Percentiles rank a stretch among this genome's conserved stretches.
Conservation (phyloP, 2,113 vertebrate species). For the Carassius gibelio region DNA sequence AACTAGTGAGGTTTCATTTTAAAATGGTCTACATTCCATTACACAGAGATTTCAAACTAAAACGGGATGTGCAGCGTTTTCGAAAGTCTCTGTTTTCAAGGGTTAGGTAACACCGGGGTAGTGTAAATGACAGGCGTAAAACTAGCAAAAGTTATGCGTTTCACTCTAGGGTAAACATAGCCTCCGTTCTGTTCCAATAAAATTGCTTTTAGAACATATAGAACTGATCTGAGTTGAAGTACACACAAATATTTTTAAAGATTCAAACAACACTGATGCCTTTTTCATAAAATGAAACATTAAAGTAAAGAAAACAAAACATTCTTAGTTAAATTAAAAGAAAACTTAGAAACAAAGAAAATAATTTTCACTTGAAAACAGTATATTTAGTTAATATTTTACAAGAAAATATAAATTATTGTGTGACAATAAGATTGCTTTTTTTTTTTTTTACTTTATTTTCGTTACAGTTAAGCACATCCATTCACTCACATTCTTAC, state of each 20-base stretch:
- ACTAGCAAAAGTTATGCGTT: no score
- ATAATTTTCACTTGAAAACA: not conserved
- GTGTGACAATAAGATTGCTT: not conserved
- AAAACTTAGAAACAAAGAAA: not conserved
- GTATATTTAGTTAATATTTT: not conserved
- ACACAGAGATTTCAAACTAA: no score
- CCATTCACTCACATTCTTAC: not conserved
- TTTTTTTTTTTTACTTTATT: not conserved
- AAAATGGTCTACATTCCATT: no score
- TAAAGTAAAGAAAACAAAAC: not conserved
- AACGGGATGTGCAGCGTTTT: no score
- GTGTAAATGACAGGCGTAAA: no score
- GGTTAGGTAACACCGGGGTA: no score
- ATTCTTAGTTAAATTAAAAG: not conserved
- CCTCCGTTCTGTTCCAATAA: not conserved
- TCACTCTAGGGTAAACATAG: no score
- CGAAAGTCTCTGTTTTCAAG: no score
- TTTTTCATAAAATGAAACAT: not conserved
- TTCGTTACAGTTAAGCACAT: not conserved
- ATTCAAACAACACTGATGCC: not conserved
- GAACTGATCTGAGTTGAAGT: not conserved
- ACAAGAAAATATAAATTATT: not conserved
- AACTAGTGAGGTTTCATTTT: no score
- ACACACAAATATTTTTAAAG: not conserved
- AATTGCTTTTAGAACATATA: not conserved